A percentile compares a stretch with the other conserved stretches of the same genome.
Evolutionary conservation across 2,888 invertebrate species (phyloP).

Genomic region (Agrochola lota): DNA sequence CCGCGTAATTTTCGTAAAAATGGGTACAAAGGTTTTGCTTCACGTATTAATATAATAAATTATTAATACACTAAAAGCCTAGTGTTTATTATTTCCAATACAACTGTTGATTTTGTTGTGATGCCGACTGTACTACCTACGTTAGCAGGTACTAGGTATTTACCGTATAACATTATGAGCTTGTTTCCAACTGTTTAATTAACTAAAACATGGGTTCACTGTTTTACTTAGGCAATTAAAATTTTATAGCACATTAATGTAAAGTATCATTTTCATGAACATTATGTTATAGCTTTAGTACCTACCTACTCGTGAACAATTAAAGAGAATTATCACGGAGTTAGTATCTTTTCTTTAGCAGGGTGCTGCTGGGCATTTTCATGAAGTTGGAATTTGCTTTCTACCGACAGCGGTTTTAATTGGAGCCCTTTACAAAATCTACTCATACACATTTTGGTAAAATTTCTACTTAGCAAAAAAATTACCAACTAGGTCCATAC

Average conservation of each 20-base stretch:
- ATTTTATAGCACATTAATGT: constrained; percentile 26
- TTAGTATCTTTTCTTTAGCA: background rate
- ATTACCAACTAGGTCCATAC: background rate
- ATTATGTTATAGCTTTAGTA: constrained; percentile 32
- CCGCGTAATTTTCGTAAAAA: no score
- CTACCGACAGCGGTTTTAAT: background rate
- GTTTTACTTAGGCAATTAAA: constrained; percentile 43
- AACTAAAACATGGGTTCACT: constrained; percentile 34
- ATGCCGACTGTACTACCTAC: background rate
- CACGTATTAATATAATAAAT: no score
- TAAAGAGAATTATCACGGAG: constrained; percentile 6
- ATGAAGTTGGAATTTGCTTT: background rate
- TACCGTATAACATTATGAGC: constrained; percentile 5
- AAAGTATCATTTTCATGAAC: constrained; percentile 22
- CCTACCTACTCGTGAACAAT: background rate
- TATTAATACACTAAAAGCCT: no score
- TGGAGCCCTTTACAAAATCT: background rate
- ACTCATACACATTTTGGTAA: no score
- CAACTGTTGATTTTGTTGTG: background rate
- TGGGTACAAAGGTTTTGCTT: no score
- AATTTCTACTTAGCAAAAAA: background rate
- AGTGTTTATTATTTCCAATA: background rate
- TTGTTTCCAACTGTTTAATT: constrained; percentile 46
- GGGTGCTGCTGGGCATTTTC: background rate
- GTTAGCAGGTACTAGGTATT: background rate